Percentiles rank a stretch among this genome's conserved stretches.
Conservation (phyloP, 2,113 vertebrate genomes). For the Plectropomus leopardus region DNA sequence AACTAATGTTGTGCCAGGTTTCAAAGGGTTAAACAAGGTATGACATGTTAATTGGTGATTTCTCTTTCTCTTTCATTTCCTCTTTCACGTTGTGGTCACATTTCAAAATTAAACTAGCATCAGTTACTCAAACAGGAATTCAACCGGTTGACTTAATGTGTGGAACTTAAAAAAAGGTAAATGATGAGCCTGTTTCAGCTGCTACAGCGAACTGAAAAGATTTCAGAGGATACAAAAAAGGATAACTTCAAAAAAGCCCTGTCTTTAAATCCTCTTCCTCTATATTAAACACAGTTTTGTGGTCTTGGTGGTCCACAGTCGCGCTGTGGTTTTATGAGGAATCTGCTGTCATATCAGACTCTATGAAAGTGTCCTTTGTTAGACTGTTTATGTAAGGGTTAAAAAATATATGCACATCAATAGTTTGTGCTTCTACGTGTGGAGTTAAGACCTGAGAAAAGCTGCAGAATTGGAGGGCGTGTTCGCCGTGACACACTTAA, state of each 20-base stretch:
- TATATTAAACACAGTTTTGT: not conserved
- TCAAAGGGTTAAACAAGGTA: no score
- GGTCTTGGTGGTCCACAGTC: conserved; percentile 39
- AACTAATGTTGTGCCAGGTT: no score
- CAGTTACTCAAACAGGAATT: not conserved
- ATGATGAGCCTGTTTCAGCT: not conserved
- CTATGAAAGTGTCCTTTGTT: not conserved
- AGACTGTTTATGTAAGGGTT: conserved; percentile 13
- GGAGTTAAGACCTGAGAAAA: conserved; percentile 37
- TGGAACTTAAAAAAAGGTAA: not conserved
- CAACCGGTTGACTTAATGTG: no score
- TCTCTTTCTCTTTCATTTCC: not conserved
- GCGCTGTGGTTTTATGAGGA: not conserved
- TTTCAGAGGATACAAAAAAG: not conserved
- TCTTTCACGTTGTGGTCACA: not conserved
- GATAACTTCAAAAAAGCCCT: not conserved
- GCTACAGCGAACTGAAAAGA: not conserved
- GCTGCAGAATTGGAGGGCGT: conserved; percentile 39
- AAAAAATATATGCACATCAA: conserved; percentile 16
- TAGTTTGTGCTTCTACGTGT: not conserved
- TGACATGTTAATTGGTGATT: no score
- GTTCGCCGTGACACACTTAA: conserved; percentile 33
- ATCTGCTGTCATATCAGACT: not conserved
- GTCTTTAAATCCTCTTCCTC: not conserved
- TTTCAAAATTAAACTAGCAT: not conserved